Percentiles rank a stretch among this genome's conserved stretches.
Evolutionary conservation across 1,140 invertebrate species (phyloP).

Genomic region (Sinella curviseta): DNA sequence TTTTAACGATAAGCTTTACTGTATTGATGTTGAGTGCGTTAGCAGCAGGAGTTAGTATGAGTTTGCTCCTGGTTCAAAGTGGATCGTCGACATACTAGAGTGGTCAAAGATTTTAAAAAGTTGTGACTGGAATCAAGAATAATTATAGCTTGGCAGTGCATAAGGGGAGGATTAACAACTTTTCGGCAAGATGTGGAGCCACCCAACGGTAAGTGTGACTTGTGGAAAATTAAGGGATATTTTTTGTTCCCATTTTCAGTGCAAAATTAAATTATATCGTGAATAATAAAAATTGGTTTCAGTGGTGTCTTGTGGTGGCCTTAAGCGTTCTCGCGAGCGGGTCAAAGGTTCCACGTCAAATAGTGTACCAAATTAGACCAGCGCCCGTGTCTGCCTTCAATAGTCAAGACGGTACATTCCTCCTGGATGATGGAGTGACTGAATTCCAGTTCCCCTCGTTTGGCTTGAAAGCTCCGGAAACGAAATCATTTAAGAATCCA

Average conservation of each 20-base stretch:
- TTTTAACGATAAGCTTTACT: not conserved
- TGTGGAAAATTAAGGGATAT: not conserved
- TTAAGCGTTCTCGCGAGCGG: not conserved
- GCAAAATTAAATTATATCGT: not conserved
- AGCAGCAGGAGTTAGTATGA: not conserved
- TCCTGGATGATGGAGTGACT: not conserved
- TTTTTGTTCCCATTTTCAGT: not conserved
- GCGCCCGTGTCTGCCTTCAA: not conserved
- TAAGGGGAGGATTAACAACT: not conserved
- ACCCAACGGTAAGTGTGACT: not conserved
- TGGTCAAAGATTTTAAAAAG: not conserved
- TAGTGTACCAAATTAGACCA: not conserved
- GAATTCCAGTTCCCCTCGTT: slow-evolving; percentile 1
- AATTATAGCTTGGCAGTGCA: too few relatives aligned
- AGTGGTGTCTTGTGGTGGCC: slow-evolving; percentile 11
- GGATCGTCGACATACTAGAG: not conserved
- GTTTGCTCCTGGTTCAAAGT: not conserved
- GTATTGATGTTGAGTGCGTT: not conserved
- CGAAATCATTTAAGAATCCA: not conserved
- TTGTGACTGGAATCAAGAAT: too few relatives aligned
- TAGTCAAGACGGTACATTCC: not conserved
- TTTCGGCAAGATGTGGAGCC: not conserved
- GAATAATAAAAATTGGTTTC: not conserved
- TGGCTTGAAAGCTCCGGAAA: slow-evolving; percentile 13
- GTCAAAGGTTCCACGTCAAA: slow-evolving; percentile 9